Base-by-base conservation (phyloP, 2,113 vertebrate species). In the Elephas maximus region DNA sequence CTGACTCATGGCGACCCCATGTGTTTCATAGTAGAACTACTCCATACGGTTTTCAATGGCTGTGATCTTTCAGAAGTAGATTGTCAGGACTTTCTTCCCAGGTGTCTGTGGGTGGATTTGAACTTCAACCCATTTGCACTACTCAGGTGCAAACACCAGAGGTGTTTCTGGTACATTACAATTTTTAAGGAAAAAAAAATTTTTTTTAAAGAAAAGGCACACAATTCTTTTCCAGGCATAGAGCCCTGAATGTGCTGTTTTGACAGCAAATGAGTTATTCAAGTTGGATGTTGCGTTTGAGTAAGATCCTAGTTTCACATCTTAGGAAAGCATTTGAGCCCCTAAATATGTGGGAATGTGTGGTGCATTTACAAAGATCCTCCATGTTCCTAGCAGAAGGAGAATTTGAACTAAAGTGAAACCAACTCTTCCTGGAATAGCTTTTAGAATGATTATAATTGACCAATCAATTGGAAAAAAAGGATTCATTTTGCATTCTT, bases 271-370 rank as follows among this genome's bases (percentile, higher is more conserved):
- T 86, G 44, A 81, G 48, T 76, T 98, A 88, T 74, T 95, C 79
- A 95, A 80, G 94, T 82, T 92, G 82, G 45, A 97, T 87, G 92
- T 82, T 37, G 83, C 80, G 67, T 97, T 95, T 95, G 92, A 84
- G 30, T 44, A 45, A 67, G 79, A 74, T 53, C 63, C 67, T 26
- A 88, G 26, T 57, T 44, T 82, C 91, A 88, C 96, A 97, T 97
- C 95, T 82, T 95, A 78, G 67, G 45, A 74, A 79, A 94, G 78
- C 79, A 37, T 93, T 93, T 30, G 11, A 44, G 93, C 71, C 93
- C 83, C 95, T 97, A 96, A 95, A 90, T 93, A 95, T 94, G 71
- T 93, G 90, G 88, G 84, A 92, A 51, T 84, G 53, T 51, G 62
- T 97, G 89, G 84, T 17, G 1, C 12, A 37, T 92, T 90, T 93